Percentiles rank a stretch among this genome's conserved stretches.
phyloP scores from a whole-genome alignment of 2,113 vertebrate species.

The Plestiodon gilberti region DNA sequence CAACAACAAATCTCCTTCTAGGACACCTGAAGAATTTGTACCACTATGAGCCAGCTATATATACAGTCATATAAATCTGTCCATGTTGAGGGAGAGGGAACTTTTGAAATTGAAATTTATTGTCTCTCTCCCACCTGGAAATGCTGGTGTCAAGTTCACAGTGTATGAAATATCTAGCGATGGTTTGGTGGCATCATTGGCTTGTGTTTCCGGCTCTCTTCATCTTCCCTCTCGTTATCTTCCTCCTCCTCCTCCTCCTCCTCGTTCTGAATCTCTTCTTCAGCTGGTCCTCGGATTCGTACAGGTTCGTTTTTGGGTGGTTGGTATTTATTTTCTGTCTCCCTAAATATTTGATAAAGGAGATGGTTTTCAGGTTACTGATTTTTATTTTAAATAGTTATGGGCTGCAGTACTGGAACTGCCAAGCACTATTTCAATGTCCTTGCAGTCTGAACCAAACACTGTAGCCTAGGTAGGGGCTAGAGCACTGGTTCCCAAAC shows the following conservation, averaged over 20 bases:
- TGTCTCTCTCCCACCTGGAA: not conserved
- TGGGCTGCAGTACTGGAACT: not conserved
- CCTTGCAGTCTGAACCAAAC: not conserved
- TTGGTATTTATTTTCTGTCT: constrained; percentile 29
- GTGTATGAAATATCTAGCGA: not conserved
- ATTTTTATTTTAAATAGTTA: not conserved
- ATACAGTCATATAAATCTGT: not conserved
- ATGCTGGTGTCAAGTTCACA: not conserved
- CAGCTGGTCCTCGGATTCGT: constrained; percentile 8
- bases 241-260: not conserved
- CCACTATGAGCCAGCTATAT: not conserved
- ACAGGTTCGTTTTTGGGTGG: rapidly evolving
- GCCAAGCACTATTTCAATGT: not conserved
- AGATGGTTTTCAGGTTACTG: constrained; percentile 21
- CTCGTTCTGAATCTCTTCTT: constrained; percentile 4
- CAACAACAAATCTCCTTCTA: not conserved
- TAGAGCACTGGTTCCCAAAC: too few relatives aligned
- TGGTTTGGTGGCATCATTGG: not conserved
- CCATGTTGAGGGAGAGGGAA: not conserved
- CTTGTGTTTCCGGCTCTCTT: not conserved
- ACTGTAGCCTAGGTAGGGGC: not conserved
- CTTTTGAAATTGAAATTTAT: not conserved
- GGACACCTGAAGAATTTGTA: not conserved
- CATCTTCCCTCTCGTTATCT: not conserved
- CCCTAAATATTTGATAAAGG: constrained; percentile 44